These are phyloP conservation scores for Keiferia lycopersicella DNA, from an alignment of 2,888 invertebrate species.

Conservation along the genomic window DNA sequence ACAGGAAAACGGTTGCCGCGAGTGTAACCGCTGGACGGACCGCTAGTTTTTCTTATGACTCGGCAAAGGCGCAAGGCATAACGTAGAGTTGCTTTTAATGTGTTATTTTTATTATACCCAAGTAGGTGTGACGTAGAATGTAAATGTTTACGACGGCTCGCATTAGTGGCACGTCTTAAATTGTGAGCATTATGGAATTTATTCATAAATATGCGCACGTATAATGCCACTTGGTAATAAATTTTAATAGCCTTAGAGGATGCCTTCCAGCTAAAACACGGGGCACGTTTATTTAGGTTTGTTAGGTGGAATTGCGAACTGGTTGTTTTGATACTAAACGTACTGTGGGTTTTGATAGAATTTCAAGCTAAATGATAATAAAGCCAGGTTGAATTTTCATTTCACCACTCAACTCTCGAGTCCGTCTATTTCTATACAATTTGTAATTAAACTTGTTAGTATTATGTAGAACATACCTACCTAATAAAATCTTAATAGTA, in stretches of 20 bases:
- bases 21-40: no score
- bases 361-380: neutral
- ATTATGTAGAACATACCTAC: no score
- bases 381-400: neutral
- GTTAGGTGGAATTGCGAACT: neutral
- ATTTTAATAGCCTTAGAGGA: neutral
- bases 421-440: no score
- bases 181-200: neutral
- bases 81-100: neutral
- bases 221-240: neutral
- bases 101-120: neutral
- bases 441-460: no score
- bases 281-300: neutral
- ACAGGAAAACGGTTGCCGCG: no score
- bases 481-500: neutral
- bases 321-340: neutral
- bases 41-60: no score
- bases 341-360: neutral
- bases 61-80: no score
- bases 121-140: neutral
- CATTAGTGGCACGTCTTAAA: neutral
- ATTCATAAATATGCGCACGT: constrained; percentile 1
- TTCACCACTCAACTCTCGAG: no score
- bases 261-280: neutral
- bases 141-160: neutral